Evolutionary conservation across 2,797 vertebrate genomes (phyloP).

Genomic region (Coracias cyanogaster): DNA sequence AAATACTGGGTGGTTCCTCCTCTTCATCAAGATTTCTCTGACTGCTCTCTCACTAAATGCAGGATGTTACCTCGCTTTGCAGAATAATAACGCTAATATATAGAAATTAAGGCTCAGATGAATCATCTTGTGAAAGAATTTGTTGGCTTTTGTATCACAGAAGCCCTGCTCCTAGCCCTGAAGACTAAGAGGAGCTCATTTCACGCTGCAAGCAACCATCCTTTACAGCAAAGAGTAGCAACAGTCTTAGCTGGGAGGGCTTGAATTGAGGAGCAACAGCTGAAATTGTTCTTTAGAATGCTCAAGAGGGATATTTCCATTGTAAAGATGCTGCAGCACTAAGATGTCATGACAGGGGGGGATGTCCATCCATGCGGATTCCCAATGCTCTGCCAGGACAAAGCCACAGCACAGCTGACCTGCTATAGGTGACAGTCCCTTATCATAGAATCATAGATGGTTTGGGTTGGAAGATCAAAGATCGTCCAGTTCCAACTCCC

Average conservation of each 20-base stretch:
- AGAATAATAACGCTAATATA: background rate
- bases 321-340: background rate
- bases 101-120: background rate
- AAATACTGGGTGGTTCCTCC: background rate
- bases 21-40: background rate
- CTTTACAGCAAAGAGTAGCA: background rate
- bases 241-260: background rate
- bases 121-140: background rate
- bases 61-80: background rate
- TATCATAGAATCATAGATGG: too few species aligned
- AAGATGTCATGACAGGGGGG: accelerated
- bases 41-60: background rate
- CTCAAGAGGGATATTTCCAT: background rate
- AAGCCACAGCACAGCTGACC: background rate
- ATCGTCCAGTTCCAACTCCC: too few species aligned
- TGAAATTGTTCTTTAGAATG: background rate
- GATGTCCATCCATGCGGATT: background rate
- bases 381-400: background rate
- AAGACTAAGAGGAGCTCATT: background rate
- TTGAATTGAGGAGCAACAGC: background rate
- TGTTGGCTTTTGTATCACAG: background rate
- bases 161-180: background rate
- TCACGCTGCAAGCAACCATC: background rate
- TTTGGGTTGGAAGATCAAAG: too few species aligned
- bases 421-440: background rate